phyloP scores from a whole-genome alignment of 2,888 invertebrate species.

The Eristalis arbustorum region DNA sequence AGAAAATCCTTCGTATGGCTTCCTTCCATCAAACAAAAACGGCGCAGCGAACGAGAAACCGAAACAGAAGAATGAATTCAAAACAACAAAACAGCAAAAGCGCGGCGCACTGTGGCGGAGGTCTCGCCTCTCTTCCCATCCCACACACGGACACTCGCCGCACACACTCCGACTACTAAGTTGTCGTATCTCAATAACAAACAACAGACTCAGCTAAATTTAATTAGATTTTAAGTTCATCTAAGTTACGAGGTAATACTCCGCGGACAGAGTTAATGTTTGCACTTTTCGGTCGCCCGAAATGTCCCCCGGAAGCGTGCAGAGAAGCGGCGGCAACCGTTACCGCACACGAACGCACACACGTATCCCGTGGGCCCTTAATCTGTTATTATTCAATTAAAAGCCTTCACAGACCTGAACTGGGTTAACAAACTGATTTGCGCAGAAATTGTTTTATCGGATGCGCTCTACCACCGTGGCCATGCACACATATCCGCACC shows the following conservation, averaged over 20 bases:
- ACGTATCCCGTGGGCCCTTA: conserved; percentile 22
- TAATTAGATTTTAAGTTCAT: conserved; percentile 71
- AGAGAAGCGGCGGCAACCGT: not conserved
- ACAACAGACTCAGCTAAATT: conserved; percentile 58
- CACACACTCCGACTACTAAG: not conserved
- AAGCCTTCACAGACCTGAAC: conserved; percentile 37
- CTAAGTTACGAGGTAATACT: conserved; percentile 65
- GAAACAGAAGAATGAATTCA: conserved; percentile 23
- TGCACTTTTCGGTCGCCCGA: conserved; percentile 63
- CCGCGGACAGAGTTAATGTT: conserved; percentile 55
- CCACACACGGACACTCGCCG: conserved; percentile 44
- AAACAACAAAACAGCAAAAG: conserved; percentile 22
- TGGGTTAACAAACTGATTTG: conserved; percentile 68
- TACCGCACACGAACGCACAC: conserved; percentile 14
- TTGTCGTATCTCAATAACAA: conserved; percentile 43
- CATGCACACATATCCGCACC: not conserved
- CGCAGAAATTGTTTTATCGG: conserved; percentile 60
- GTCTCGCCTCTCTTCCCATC: conserved; percentile 37
- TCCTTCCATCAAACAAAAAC: conserved; percentile 46
- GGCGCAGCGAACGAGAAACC: conserved; percentile 3
- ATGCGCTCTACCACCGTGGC: conserved; percentile 13
- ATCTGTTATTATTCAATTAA: conserved; percentile 70
- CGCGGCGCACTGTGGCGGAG: conserved; percentile 27
- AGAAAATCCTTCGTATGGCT: conserved; percentile 67
- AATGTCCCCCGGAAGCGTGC: conserved; percentile 62